Evolutionary conservation across 1,140 invertebrate genomes (phyloP), one percentile per base, ranked within the genome.

Genomic region (Anastatus disparis): DNA sequence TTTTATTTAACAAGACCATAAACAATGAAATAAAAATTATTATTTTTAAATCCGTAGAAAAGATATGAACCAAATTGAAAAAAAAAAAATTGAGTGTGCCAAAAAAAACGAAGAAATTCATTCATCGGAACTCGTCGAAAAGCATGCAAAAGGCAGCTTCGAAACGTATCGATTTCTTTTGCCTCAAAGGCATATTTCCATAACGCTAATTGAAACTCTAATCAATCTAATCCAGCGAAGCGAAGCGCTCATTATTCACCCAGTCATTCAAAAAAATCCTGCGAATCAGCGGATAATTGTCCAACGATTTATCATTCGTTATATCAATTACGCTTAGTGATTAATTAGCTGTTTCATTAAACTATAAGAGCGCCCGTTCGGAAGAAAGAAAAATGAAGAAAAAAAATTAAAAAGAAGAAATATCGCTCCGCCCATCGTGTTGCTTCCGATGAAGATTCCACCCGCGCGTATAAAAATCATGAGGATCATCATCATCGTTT

Each of bases 161-260:
- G n/a, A 24, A 35, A 40, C 17, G 55, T 40, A 62, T 70, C 48
- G 55, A 62, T 70, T 53, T 62, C 46, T 69, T n/a, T n/a, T 29
- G 38, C n/a, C 48, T 26, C 0, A 10, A n/a, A 20, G 59, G 50
- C 42, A 48, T n/a, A n/a, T 63, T 38, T 48, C 44, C 48, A 24
- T n/a, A n/a, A 24, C 38, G 35, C 50, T 63, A 70, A 62, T 70
- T 70, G 50, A 70, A 70, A 53, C 59, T 56, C 59, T 59, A 70
- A 63, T 63, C 59, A 62, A 70, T 70, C 50, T 63, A 61, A 63
- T 56, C 15, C 38, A 15, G 17, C 17, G 12, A 10, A 9, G n/a
- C n/a, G n/a, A n/a, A n/a, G n/a, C 27, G 0, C 27, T 64, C 69
- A 56, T 70, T 56, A 70, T 22, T 70, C 59, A 64, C n/a, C n/a